These are phyloP conservation scores for Aplidium turbinatum DNA, from an alignment of 23 tunicate species.

Conservation along the genomic window DNA sequence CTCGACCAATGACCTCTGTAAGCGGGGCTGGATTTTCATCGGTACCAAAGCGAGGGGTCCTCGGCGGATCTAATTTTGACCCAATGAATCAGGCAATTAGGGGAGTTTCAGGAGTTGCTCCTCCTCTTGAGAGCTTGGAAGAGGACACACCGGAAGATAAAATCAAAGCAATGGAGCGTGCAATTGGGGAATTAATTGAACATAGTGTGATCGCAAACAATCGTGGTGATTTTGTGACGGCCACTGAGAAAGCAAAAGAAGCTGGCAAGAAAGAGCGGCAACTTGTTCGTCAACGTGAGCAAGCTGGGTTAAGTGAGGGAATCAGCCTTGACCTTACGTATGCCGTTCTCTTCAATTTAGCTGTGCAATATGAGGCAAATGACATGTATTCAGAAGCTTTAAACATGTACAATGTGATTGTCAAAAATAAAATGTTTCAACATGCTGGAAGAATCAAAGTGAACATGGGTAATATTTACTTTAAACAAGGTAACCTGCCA, in stretches of 20 bases:
- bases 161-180: constrained; percentile 76
- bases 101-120: constrained; percentile 51
- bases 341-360: constrained; percentile 84
- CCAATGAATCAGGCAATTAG: constrained; percentile 65
- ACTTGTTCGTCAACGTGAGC: constrained; percentile 80
- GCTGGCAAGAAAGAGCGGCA: constrained; percentile 95
- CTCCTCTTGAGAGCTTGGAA: constrained; percentile 49
- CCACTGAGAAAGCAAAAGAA: constrained; percentile 87
- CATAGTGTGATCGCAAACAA: constrained; percentile 77
- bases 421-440: constrained; percentile 97
- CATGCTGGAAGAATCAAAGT: constrained; percentile 93
- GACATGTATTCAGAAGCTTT: constrained; percentile 95
- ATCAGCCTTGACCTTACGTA: constrained; percentile 88
- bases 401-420: constrained; percentile 88
- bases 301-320: constrained; percentile 89
- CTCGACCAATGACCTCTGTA: constrained; percentile 93
- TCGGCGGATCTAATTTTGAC: constrained; percentile 64
- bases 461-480: constrained; percentile 96
- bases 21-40: constrained; percentile 89
- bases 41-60: constrained; percentile 35
- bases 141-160: constrained; percentile 76
- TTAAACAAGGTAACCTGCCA: constrained; percentile 64
- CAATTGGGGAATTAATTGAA: constrained; percentile 70
- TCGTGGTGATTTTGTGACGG: constrained; percentile 53
- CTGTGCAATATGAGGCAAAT: constrained; percentile 95